These are phyloP conservation scores for Aspidoscelis tigris DNA, from an alignment of 2,113 vertebrate genomes.

Conservation along the genomic window DNA sequence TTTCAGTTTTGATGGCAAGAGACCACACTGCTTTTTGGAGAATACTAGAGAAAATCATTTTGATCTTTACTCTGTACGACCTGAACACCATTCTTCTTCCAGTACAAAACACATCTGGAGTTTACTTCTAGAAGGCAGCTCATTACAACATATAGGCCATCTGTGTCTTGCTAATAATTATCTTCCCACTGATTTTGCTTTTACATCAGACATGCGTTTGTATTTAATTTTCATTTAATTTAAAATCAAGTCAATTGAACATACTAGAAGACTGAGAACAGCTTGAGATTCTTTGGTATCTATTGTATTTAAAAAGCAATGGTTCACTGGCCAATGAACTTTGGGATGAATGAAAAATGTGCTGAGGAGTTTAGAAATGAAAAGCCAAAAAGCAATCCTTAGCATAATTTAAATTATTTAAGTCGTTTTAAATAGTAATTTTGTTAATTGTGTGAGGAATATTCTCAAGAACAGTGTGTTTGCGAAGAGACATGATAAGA, in stretches of 20 bases:
- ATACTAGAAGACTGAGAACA: neutral
- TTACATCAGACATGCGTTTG: neutral
- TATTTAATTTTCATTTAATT: neutral
- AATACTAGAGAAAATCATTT: conserved; percentile 30
- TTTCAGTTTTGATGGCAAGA: conserved; percentile 15
- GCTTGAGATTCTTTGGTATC: neutral
- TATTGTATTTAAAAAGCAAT: neutral
- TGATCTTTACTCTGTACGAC: conserved; percentile 18
- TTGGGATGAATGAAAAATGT: neutral
- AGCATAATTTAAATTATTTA: neutral
- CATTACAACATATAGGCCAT: neutral
- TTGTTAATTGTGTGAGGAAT: neutral
- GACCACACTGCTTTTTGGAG: conserved; percentile 28
- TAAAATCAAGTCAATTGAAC: neutral
- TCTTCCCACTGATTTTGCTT: no score
- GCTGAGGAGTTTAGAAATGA: neutral
- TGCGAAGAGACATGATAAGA: no score
- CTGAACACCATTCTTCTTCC: conserved; percentile 14
- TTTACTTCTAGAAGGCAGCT: conserved; percentile 13
- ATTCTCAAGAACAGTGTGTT: no score
- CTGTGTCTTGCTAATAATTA: neutral
- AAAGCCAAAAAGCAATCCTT: neutral
- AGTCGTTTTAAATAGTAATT: neutral
- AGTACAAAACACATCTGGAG: conserved; percentile 6
- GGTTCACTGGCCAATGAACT: neutral